Percentiles rank a stretch among this genome's conserved stretches.
phyloP scores from a whole-genome alignment of 2,113 vertebrate species.

The Conger conger region DNA sequence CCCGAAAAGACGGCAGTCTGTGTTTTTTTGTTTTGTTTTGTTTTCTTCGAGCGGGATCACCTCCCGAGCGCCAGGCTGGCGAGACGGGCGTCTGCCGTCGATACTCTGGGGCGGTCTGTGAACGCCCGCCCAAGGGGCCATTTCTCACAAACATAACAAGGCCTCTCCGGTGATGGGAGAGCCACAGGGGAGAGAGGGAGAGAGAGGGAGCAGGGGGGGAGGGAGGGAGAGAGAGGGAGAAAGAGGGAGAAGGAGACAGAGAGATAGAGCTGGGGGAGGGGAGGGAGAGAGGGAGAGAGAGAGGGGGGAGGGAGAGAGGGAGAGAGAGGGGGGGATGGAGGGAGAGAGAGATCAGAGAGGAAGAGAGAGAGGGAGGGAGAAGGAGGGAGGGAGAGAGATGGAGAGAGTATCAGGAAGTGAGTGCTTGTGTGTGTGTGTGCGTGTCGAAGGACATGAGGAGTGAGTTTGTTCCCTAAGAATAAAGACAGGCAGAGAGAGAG shows the following conservation, averaged over 20 bases:
- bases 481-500: not conserved
- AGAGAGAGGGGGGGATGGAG: not conserved
- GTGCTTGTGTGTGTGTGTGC: too few species aligned
- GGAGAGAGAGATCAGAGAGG: not conserved
- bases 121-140: constrained; percentile 58
- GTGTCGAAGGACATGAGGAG: too few species aligned
- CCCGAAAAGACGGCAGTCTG: constrained; percentile 22
- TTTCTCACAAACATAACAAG: constrained; percentile 61
- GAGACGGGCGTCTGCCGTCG: constrained; percentile 56
- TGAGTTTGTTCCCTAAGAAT: too few species aligned
- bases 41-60: constrained; percentile 45
- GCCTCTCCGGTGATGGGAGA: constrained; percentile 34
- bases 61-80: constrained; percentile 55
- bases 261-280: not conserved
- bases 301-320: not conserved
- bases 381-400: not conserved
- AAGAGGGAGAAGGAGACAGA: not conserved
- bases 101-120: constrained; percentile 63
- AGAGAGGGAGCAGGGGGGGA: constrained; percentile 12
- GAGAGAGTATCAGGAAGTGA: too few species aligned
- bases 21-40: constrained; percentile 22
- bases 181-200: constrained; percentile 25
- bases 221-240: constrained; percentile 15
- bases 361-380: not conserved
- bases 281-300: not conserved